A percentile compares a stretch with the other conserved stretches of the same genome.
phyloP scores from a whole-genome alignment of 2,113 vertebrate genomes.

The Maccullochella peelii region DNA sequence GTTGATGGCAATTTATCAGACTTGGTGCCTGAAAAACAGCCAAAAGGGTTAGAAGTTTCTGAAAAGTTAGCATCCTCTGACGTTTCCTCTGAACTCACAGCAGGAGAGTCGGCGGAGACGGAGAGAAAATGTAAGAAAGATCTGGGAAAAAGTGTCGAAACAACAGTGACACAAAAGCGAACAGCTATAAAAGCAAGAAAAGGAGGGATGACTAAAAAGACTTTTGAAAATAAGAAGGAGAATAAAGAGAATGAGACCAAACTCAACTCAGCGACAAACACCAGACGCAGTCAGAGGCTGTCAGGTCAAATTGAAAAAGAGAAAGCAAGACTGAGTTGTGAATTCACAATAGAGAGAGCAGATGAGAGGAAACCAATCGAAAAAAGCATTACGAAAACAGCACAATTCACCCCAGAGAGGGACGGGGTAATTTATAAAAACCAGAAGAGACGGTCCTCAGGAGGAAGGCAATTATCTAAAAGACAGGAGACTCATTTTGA shows the following conservation, averaged over 20 bases:
- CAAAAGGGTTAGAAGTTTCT: neutral
- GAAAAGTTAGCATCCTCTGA: neutral
- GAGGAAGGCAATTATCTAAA: neutral
- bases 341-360: neutral
- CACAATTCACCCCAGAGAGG: neutral
- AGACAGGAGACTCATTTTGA: neutral
- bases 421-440: neutral
- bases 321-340: neutral
- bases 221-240: neutral
- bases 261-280: neutral
- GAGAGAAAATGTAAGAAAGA: neutral
- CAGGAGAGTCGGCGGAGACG: rapidly evolving
- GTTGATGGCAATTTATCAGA: neutral
- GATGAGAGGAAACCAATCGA: neutral
- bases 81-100: neutral
- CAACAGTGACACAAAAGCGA: neutral
- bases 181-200: neutral
- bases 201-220: too few species aligned
- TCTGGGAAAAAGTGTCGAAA: neutral
- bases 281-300: neutral
- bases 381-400: neutral
- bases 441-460: neutral
- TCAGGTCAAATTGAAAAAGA: neutral
- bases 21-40: neutral
- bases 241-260: neutral